phyloP scores from a whole-genome alignment of 2,888 invertebrate species.

The Cremastinae sp. region DNA sequence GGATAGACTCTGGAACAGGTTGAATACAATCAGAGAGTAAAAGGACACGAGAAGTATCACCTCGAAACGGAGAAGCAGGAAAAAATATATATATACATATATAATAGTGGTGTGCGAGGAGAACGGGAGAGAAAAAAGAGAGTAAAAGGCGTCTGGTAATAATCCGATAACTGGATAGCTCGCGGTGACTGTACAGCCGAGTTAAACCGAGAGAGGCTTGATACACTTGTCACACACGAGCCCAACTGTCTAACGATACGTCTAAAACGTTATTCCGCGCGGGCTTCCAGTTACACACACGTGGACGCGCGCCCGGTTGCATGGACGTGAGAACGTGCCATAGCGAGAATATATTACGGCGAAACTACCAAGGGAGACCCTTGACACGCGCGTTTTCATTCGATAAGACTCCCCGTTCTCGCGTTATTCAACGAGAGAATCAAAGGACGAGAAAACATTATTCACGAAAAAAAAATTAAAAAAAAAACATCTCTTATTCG shows the following conservation, averaged over 20 bases:
- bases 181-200: background rate
- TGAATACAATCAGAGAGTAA: slow-evolving; percentile 26
- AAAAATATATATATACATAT: too few species aligned
- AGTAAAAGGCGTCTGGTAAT: slow-evolving; percentile 53
- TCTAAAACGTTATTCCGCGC: slow-evolving; percentile 41
- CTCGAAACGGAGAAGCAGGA: background rate
- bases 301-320: background rate
- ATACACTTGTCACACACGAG: slow-evolving; percentile 57
- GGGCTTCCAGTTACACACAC: slow-evolving; percentile 20
- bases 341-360: slow-evolving; percentile 39
- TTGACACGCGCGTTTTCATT: slow-evolving; percentile 40
- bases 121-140: slow-evolving; percentile 35
- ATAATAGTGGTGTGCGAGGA: too few species aligned
- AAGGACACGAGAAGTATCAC: slow-evolving; percentile 7
- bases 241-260: slow-evolving; percentile 45
- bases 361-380: slow-evolving; percentile 14
- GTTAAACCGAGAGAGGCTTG: slow-evolving; percentile 31
- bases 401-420: slow-evolving; percentile 33
- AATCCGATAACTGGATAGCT: slow-evolving; percentile 63
- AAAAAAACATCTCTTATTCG: background rate
- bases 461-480: background rate
- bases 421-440: background rate
- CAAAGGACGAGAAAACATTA: background rate
- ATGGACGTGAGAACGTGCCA: slow-evolving; percentile 15
- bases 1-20: slow-evolving; percentile 45